Evolutionary conservation across 1,140 invertebrate species (phyloP).

Genomic region (Drosophila rhopaloa): DNA sequence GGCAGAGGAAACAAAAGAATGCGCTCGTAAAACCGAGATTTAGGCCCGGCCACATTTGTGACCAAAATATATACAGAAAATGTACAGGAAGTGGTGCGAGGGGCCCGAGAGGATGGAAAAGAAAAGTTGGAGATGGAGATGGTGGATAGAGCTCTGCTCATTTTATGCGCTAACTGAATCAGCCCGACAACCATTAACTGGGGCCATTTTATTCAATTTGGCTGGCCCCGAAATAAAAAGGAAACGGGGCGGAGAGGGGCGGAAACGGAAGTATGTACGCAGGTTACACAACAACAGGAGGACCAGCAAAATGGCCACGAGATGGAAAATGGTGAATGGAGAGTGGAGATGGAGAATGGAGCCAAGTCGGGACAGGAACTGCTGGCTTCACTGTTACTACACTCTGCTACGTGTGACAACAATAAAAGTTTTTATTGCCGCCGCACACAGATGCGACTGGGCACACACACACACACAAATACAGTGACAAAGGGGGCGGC

Average conservation of each 20-base stretch:
- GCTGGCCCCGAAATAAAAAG: conserved; percentile 47
- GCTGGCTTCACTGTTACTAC: conserved; percentile 42
- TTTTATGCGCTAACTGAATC: conserved; percentile 83
- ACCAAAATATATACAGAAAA: conserved; percentile 57
- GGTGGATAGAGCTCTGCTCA: conserved; percentile 64
- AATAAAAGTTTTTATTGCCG: conserved; percentile 82
- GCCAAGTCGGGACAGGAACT: conserved; percentile 32
- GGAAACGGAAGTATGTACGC: conserved; percentile 81
- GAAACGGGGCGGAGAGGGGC: conserved; percentile 21
- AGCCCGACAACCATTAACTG: conserved; percentile 82
- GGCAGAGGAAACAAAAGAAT: conserved; percentile 59
- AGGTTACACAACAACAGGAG: conserved; percentile 69
- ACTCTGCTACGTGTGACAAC: conserved; percentile 76
- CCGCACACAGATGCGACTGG: conserved; percentile 71
- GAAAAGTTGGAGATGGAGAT: conserved; percentile 15
- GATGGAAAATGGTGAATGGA: conserved; percentile 13
- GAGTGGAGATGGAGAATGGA: conserved; percentile 7
- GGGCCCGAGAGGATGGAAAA: conserved; percentile 3
- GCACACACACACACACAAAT: conserved; percentile 1
- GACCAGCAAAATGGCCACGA: conserved; percentile 11
- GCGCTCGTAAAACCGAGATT: conserved; percentile 81
- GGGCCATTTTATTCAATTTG: conserved; percentile 81
- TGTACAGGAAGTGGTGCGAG: conserved; percentile 18
- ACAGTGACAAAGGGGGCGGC: not conserved
- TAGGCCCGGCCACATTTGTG: conserved; percentile 81